Base-by-base conservation (phyloP, 2,888 invertebrate species). In the Aquatica leii region DNA sequence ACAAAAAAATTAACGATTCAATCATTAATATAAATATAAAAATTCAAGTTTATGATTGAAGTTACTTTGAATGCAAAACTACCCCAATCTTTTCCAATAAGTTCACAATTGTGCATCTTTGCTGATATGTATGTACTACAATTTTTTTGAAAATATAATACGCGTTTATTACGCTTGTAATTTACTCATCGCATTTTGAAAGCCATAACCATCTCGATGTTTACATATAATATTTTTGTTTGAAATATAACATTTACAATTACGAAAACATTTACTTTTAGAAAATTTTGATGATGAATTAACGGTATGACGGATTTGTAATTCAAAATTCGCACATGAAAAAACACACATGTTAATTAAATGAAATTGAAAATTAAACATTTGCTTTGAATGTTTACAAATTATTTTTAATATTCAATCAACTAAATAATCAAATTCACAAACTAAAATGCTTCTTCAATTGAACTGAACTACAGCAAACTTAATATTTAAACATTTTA, bases 81-180 rank as follows among this genome's bases (percentile, higher is more conserved):
- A 61, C 56, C 56, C 56, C 60, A 60, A 54, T 60, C 54, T 60
- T 40, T 41, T 37, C 9, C 2, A n/a, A 4, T 18, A 52, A 53
- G 37, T 53, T 59, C 12, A 34, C 17, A n/a, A n/a, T n/a, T n/a
- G n/a, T n/a, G n/a, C 53, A 46, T 41, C 50, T 18, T 11, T 46
- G 37, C 46, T 53, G 53, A 57, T 58, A 57, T 62, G 53, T 53
- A 57, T 62, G 53, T n/a, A n/a, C n/a, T n/a, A n/a, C n/a, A n/a
- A 46, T 59, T 59, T 59, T 52, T 59, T 59, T 52, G 35, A 41
- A 59, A 43, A 52, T 51, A 59, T 59, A 59, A 53, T 59, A 52
- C 52, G 37, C 49, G 37, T 57, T 20, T 12, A 35, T 49, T 49
- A 15, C 50, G 40, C 50, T 35, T 18, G 24, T 46, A 20, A 49